Base-by-base conservation (phyloP, 2,888 invertebrate genomes). In the Hyppa rectilinea region DNA sequence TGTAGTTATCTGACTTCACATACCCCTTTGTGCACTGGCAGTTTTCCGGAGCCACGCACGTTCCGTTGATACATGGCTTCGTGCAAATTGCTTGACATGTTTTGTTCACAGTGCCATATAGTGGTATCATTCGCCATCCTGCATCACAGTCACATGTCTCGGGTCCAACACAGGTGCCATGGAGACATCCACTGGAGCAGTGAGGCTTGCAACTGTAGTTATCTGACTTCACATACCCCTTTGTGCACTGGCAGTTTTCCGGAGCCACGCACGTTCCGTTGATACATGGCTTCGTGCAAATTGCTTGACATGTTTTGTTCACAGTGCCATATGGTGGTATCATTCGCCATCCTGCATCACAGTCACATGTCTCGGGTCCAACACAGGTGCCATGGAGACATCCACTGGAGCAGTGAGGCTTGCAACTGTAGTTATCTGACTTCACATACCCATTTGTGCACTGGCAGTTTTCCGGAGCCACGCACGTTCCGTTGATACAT, bases 321-420 rank as follows among this genome's bases (percentile, higher is more conserved):
- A 1, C 14, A 2, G 20, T 10, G 4, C 10, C 12, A 10, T 10
- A 1, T 12, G 20, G 1, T 52, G 29, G n/a, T 1, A 2, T 14
- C 34, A 60, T 36, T 23, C 26, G 29, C 70, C 70, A 81, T 34
- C 81, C 81, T 49, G 45, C 4, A 49, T 70, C 14, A 38, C 82
- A 81, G 1, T 1, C 23, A n/a, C 75, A 75, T 0, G 29, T 71
- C 20, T 79, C 81, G 31, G 81, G 81, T 0, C 10, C 31, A 20
- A 79, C 5, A 47, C 81, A 81, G n/a, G 10, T 78, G 2, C 80
- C 76, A 26, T 73, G 56, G 2, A 31, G 29, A 38, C 80, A 80
- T 12, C 71, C 72, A 26, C 12, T 56, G 0, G 72, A 65, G 38
- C 80, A 80, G 17, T 56, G 2, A 2, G 80, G 81, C 4, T 67